Percentiles rank a stretch among this genome's conserved stretches.
Conservation (phyloP, 2,113 vertebrate genomes). For the Xyrauchen texanus region DNA sequence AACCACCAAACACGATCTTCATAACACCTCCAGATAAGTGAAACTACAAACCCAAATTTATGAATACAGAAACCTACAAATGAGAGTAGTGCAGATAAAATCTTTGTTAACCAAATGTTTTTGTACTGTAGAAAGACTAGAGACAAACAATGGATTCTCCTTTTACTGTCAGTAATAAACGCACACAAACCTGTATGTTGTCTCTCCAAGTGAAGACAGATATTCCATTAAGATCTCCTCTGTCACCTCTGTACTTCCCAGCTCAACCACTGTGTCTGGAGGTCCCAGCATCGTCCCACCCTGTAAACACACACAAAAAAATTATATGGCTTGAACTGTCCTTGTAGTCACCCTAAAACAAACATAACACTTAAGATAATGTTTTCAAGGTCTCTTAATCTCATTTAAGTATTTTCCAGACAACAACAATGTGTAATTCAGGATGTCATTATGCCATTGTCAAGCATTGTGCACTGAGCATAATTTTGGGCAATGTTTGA, state of each 20-base stretch:
- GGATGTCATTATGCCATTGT: too few species aligned
- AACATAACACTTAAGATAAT: background rate
- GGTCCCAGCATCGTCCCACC: conserved; percentile 90
- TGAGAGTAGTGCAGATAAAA: too few species aligned
- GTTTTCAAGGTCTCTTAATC: background rate
- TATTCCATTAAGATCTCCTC: conserved; percentile 91
- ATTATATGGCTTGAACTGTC: background rate
- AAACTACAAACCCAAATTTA: too few species aligned
- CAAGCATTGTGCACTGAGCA: too few species aligned
- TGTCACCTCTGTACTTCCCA: conserved; percentile 87
- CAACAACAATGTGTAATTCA: too few species aligned
- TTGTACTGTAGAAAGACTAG: too few species aligned
- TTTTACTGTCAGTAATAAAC: background rate
- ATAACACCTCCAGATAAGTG: too few species aligned
- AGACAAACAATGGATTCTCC: background rate
- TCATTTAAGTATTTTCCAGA: background rate
- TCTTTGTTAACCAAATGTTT: too few species aligned
- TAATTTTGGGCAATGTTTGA: too few species aligned
- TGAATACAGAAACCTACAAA: too few species aligned
- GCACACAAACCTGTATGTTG: conserved; percentile 80
- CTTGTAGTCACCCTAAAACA: background rate
- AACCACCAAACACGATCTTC: too few species aligned
- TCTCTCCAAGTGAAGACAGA: conserved; percentile 84
- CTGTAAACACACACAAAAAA: conserved; percentile 64
- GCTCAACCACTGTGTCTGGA: conserved; percentile 89